A percentile compares a stretch with the other conserved stretches of the same genome.
These are phyloP conservation scores for Oscheius myriophilus DNA, from an alignment of 2,888 invertebrate species.

Conservation along the genomic window DNA sequence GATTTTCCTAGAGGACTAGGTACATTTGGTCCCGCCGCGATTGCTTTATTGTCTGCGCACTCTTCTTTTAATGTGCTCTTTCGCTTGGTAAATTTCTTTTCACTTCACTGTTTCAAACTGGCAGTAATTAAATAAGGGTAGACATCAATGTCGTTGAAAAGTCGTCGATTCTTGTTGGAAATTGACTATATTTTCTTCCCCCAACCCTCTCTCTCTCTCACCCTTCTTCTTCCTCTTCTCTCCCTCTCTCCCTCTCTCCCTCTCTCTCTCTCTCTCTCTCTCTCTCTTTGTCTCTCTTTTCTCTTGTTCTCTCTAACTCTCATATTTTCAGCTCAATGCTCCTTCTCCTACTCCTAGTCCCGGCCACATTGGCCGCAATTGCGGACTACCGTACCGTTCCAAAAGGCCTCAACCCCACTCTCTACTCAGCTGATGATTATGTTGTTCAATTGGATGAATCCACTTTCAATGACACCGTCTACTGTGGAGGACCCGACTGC, in stretches of 20 bases:
- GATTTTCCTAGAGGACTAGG: too few relatives aligned
- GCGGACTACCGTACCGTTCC: constrained; percentile 49
- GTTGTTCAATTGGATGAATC: constrained; percentile 66
- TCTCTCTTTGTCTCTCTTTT: neutral
- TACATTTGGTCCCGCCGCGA: too few relatives aligned
- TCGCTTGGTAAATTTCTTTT: too few relatives aligned
- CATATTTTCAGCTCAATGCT: constrained; percentile 15
- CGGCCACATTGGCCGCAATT: constrained; percentile 11
- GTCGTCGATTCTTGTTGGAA: too few relatives aligned
- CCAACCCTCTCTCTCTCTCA: neutral
- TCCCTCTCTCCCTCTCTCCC: neutral
- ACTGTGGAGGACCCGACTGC: constrained; percentile 55
- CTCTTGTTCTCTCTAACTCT: neutral
- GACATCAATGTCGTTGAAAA: too few relatives aligned
- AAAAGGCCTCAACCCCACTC: constrained; percentile 64
- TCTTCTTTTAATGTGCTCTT: too few relatives aligned
- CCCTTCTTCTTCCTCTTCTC: neutral
- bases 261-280: neutral
- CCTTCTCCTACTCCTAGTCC: constrained; percentile 7
- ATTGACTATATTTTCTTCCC: neutral
- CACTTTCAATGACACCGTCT: constrained; percentile 68
- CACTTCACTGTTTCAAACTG: too few relatives aligned
- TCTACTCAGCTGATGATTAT: constrained; percentile 62
- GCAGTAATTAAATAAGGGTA: too few relatives aligned
- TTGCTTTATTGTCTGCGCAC: too few relatives aligned